A percentile compares a stretch with the other conserved stretches of the same genome.
These are phyloP conservation scores for Tachysurus fulvidraco DNA, from an alignment of 2,113 vertebrate species.

Conservation along the genomic window DNA sequence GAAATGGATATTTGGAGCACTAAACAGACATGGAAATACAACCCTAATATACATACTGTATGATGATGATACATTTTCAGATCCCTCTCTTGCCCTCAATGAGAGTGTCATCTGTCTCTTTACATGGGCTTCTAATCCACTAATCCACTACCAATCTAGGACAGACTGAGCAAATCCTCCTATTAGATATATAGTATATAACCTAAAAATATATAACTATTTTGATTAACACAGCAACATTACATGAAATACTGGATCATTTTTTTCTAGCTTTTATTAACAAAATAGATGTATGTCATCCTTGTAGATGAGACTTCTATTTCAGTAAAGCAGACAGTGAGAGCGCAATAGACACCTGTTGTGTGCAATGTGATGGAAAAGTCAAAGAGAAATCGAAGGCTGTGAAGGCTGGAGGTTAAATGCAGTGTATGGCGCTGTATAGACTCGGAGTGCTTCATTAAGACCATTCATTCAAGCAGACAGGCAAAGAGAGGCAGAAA, in stretches of 20 bases:
- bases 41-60: background rate
- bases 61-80: background rate
- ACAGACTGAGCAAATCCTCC: background rate
- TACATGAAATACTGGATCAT: background rate
- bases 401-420: slow-evolving; percentile 25
- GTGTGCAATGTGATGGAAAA: background rate
- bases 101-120: background rate
- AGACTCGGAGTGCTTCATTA: slow-evolving; percentile 29
- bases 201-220: background rate
- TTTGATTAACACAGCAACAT: background rate
- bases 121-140: background rate
- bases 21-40: background rate
- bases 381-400: slow-evolving; percentile 29
- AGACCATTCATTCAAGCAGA: slow-evolving; percentile 33
- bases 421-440: slow-evolving; percentile 4
- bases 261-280: no score
- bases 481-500: slow-evolving; percentile 7
- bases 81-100: background rate
- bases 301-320: background rate
- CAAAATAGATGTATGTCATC: background rate
- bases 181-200: background rate
- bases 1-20: background rate
- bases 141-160: background rate
- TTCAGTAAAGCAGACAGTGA: slow-evolving; percentile 8
- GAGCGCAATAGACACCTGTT: slow-evolving; percentile 6